phyloP scores from a whole-genome alignment of 2,113 vertebrate genomes.

The Percina caprodes region DNA sequence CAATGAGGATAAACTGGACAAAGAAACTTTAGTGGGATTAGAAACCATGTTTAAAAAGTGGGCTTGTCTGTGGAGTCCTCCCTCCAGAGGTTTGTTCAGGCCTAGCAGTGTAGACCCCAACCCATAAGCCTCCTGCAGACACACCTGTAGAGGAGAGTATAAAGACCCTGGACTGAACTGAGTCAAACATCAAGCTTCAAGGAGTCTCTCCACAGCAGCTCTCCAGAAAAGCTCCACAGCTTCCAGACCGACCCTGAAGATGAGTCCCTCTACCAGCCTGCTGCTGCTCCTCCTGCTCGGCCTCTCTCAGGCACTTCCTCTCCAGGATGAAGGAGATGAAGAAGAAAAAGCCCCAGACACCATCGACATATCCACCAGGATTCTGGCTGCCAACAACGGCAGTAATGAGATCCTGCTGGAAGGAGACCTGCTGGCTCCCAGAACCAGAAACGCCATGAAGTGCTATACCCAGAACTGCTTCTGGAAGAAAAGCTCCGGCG shows the following conservation, averaged over 20 bases:
- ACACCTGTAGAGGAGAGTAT: conserved; percentile 61
- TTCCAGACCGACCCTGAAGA: conserved; percentile 42
- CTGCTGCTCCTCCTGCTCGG: conserved; percentile 54
- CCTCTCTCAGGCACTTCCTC: conserved; percentile 43
- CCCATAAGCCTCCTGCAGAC: conserved; percentile 57
- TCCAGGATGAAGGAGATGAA: not conserved
- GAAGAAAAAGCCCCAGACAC: not conserved
- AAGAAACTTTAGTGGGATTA: conserved; percentile 2
- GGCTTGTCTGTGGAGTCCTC: conserved; percentile 42
- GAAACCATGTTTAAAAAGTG: conserved; percentile 30
- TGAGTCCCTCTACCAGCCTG: conserved; percentile 46
- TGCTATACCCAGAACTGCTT: conserved; percentile 24
- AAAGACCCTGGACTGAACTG: conserved; percentile 49
- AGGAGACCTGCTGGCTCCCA: conserved; percentile 55
- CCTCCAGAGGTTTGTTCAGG: conserved; percentile 49
- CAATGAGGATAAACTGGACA: not conserved
- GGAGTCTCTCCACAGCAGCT: conserved; percentile 34
- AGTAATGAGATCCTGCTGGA: conserved; percentile 35
- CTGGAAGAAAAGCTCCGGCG: conserved; percentile 30
- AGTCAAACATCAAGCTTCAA: conserved; percentile 44
- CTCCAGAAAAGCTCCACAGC: conserved; percentile 34
- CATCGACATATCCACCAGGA: conserved; percentile 30
- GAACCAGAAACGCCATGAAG: conserved; percentile 30
- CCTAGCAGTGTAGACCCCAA: conserved; percentile 17
- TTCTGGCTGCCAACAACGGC: conserved; percentile 39